Evolutionary conservation across 2,113 vertebrate species (phyloP).

Genomic region (Otis tarda): DNA sequence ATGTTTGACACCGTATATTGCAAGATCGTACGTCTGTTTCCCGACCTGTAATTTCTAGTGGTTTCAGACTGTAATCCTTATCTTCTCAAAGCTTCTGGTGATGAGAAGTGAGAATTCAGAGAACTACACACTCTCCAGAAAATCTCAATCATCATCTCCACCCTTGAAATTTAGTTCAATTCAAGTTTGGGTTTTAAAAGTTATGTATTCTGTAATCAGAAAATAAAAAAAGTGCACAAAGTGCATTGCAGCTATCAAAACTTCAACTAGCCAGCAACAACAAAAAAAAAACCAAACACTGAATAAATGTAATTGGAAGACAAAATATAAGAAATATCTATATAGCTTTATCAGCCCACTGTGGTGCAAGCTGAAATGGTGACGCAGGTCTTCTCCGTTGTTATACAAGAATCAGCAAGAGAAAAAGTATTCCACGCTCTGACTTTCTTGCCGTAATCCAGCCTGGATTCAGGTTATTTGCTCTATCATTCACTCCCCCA

Average conservation of each 20-base stretch:
- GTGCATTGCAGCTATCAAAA: background rate
- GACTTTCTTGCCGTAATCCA: background rate
- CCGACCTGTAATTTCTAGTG: background rate
- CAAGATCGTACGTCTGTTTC: background rate
- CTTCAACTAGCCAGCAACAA: background rate
- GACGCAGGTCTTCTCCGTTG: background rate
- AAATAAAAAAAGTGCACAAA: no score
- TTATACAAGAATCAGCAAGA: background rate
- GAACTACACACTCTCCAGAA: background rate
- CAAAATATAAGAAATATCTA: background rate
- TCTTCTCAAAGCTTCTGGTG: slow-evolving; percentile 15
- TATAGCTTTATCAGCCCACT: background rate
- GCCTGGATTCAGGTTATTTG: background rate
- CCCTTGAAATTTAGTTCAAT: background rate
- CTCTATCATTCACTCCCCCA: background rate
- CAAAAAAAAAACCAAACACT: background rate
- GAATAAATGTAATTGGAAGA: background rate
- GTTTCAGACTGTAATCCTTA: slow-evolving; percentile 6
- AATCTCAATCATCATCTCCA: background rate
- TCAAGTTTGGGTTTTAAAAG: background rate
- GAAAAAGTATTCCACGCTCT: background rate
- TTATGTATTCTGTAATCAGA: background rate
- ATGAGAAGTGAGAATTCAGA: slow-evolving; percentile 6
- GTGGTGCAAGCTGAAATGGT: accelerated
- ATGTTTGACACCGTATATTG: background rate